A percentile compares a stretch with the other conserved stretches of the same genome.
These are phyloP conservation scores for Alosa sapidissima DNA, from an alignment of 2,797 vertebrate genomes.

Conservation along the genomic window DNA sequence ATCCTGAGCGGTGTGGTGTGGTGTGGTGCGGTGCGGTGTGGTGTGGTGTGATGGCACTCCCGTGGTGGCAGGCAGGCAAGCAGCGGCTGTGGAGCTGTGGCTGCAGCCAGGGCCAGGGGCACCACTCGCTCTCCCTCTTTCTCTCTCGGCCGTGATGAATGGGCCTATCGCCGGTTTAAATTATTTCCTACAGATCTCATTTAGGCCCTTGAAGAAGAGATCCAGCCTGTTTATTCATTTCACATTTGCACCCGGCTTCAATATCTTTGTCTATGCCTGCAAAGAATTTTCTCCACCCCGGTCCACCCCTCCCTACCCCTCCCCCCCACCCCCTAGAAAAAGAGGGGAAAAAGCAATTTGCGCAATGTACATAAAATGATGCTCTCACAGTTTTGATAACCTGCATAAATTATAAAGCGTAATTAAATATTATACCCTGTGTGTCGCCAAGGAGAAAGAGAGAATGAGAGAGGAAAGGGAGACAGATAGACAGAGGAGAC, in stretches of 20 bases:
- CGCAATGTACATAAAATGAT: constrained; percentile 86
- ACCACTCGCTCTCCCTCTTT: constrained; percentile 48
- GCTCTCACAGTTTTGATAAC: constrained; percentile 82
- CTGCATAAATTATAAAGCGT: constrained; percentile 83
- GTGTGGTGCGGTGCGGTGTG: not conserved
- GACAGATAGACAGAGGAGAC: constrained; percentile 47
- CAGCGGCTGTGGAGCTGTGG: not conserved
- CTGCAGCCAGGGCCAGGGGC: constrained; percentile 63
- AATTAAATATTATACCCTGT: constrained; percentile 82
- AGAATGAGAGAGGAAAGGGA: constrained; percentile 44
- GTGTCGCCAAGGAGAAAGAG: constrained; percentile 74
- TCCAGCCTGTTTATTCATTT: constrained; percentile 85
- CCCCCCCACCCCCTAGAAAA: constrained; percentile 47
- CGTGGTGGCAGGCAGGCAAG: constrained; percentile 48
- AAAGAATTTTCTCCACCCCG: constrained; percentile 68
- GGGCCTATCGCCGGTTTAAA: constrained; percentile 79
- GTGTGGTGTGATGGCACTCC: constrained; percentile 56
- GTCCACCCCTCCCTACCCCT: constrained; percentile 44
- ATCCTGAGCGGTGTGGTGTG: constrained; percentile 28
- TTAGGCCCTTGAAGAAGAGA: constrained; percentile 85
- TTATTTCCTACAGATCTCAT: constrained; percentile 86
- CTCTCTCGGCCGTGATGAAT: constrained; percentile 72
- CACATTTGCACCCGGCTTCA: constrained; percentile 80
- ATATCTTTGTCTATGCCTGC: constrained; percentile 82
- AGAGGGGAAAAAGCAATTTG: constrained; percentile 77